phyloP scores from a whole-genome alignment of 2,113 vertebrate species.

The Madoqua kirkii region DNA sequence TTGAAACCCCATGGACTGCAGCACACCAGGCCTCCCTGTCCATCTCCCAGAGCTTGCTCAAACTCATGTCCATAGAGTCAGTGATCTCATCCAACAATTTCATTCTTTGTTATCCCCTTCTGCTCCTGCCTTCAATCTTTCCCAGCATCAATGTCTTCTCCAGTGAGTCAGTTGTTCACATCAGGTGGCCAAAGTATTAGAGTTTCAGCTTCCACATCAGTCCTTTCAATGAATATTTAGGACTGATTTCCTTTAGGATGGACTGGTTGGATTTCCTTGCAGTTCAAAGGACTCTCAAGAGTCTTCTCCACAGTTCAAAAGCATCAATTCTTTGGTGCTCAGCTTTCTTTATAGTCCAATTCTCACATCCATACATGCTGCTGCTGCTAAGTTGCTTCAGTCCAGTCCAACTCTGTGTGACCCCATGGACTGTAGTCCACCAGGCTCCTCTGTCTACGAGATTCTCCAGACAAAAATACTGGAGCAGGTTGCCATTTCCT shows the following conservation, averaged over 20 bases:
- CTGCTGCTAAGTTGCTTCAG: neutral
- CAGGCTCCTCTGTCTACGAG: neutral
- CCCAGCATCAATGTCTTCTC: neutral
- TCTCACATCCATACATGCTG: neutral
- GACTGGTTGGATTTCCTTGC: neutral
- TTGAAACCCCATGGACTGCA: neutral
- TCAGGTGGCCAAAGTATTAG: neutral
- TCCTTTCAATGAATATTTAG: neutral
- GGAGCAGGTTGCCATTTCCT: neutral
- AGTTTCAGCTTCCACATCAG: neutral
- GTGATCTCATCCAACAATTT: neutral
- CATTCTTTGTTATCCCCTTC: rapidly evolving
- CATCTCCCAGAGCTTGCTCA: neutral
- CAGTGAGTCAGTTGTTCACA: neutral
- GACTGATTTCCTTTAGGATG: neutral
- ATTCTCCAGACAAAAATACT: neutral
- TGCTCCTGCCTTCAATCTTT: neutral
- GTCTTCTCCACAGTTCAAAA: neutral
- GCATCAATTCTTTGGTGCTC: neutral
- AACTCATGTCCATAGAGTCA: neutral
- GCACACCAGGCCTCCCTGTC: neutral
- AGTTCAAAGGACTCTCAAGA: neutral
- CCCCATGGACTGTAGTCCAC: neutral
- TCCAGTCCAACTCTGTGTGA: neutral
- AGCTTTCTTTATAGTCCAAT: neutral